A percentile compares a stretch with the other conserved stretches of the same genome.
phyloP scores from a whole-genome alignment of 2,888 invertebrate genomes.

The Cylindroiulus punctatus region DNA sequence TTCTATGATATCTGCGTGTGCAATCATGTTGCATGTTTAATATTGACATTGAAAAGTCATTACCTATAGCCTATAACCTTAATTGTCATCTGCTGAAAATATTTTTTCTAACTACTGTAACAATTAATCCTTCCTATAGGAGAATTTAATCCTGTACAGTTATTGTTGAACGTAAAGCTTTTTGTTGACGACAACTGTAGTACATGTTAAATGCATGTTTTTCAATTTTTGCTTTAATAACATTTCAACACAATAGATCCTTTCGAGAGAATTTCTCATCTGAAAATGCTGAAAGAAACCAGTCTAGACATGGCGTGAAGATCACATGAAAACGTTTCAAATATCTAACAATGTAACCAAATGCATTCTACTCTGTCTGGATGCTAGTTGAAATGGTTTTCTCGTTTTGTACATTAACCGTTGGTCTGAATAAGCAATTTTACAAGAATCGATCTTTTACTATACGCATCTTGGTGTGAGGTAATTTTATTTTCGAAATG shows the following conservation, averaged over 20 bases:
- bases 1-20: neutral
- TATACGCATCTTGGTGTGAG: neutral
- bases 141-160: neutral
- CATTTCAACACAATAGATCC: neutral
- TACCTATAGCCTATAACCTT: no score
- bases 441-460: neutral
- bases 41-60: neutral
- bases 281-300: neutral
- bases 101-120: neutral
- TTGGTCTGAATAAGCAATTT: neutral
- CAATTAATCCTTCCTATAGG: neutral
- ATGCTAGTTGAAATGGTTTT: no score
- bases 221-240: no score
- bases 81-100: no score
- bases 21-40: neutral
- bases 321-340: neutral
- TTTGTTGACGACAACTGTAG: neutral
- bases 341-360: neutral
- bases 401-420: neutral
- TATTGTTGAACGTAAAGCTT: neutral
- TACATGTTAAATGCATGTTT: no score
- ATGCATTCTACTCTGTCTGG: no score
- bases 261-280: neutral
- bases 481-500: neutral
- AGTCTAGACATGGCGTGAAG: neutral